Evolutionary conservation across 92 coral and sea anemone species (phyloP).

Genomic region (Anthopleura xanthogrammica): DNA sequence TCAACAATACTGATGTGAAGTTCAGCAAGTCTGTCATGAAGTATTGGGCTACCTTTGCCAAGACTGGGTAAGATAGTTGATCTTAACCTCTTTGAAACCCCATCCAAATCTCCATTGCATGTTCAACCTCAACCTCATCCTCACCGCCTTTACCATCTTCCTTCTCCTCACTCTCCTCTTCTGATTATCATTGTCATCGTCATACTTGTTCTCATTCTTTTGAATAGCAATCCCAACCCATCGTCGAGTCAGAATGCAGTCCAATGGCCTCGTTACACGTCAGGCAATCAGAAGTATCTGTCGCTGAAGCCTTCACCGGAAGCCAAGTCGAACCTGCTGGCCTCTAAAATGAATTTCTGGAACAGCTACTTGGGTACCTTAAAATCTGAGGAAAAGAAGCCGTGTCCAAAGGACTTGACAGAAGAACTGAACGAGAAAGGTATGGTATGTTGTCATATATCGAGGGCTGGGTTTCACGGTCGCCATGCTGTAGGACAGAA

Average conservation of each 20-base stretch:
- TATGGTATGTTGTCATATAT: not conserved
- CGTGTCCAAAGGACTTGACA: not conserved
- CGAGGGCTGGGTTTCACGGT: no score
- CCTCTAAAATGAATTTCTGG: not conserved
- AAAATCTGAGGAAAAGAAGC: not conserved
- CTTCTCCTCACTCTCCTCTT: not conserved
- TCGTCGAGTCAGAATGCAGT: not conserved
- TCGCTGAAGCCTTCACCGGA: not conserved
- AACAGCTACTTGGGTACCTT: not conserved
- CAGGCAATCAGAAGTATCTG: not conserved
- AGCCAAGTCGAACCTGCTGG: not conserved
- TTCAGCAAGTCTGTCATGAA: not conserved
- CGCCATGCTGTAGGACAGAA: no score
- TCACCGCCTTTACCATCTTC: not conserved
- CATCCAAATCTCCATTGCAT: no score
- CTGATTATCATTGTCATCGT: no score
- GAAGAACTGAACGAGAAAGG: not conserved
- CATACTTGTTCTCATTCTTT: not conserved
- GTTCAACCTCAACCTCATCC: no score
- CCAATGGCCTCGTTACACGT: not conserved
- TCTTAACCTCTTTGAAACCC: no score
- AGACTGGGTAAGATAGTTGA: conserved; percentile 4
- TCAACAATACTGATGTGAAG: not conserved
- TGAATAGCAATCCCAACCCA: not conserved
- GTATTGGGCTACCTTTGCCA: conserved; percentile 13